These are phyloP conservation scores for Ceratitis capitata DNA, from an alignment of 1,140 invertebrate genomes.

Conservation along the genomic window DNA sequence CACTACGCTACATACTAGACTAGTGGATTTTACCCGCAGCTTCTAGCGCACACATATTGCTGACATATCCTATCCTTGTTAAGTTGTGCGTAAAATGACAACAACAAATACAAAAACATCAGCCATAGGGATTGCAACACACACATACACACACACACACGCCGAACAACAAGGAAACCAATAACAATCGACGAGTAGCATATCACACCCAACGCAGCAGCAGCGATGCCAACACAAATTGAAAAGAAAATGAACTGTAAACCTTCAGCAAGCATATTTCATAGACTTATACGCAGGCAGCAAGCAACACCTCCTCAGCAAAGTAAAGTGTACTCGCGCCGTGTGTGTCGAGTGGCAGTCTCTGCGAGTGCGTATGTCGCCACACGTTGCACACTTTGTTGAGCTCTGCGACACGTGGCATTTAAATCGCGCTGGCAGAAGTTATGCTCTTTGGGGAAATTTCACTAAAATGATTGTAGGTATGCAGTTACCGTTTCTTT, in stretches of 20 bases:
- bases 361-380: too few species aligned
- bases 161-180: background rate
- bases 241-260: slow-evolving; percentile 36
- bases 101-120: background rate
- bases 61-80: background rate
- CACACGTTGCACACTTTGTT: too few species aligned
- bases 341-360: background rate
- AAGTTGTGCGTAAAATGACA: slow-evolving; percentile 26
- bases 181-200: background rate
- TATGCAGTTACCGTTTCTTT: background rate
- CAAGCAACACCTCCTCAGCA: too few species aligned
- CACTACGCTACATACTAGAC: background rate
- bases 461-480: slow-evolving; percentile 24
- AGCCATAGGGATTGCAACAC: background rate
- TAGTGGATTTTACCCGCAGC: too few species aligned
- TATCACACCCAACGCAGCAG: background rate
- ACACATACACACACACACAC: background rate
- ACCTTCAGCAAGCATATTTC: slow-evolving; percentile 34
- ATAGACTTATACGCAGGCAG: background rate
- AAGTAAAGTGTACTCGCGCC: background rate
- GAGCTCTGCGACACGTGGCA: background rate
- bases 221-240: background rate
- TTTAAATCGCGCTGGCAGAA: background rate
- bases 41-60: background rate
- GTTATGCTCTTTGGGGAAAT: slow-evolving; percentile 9